A percentile compares a stretch with the other conserved stretches of the same genome.
phyloP scores from a whole-genome alignment of 2,113 vertebrate species.

The Oreochromis niloticus region DNA sequence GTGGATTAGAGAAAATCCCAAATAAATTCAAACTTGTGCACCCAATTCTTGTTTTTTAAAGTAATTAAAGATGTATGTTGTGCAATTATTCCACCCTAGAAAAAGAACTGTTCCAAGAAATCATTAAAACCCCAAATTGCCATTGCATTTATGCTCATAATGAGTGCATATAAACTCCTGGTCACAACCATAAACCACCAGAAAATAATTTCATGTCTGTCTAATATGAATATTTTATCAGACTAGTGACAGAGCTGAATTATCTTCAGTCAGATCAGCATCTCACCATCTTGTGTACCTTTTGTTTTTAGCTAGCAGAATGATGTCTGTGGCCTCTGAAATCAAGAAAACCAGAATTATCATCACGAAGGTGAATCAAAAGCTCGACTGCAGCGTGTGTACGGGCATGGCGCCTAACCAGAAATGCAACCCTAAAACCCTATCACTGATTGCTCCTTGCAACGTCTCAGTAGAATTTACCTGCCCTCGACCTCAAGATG shows the following conservation, averaged over 20 bases:
- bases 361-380: background rate
- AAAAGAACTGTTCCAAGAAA: background rate
- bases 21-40: background rate
- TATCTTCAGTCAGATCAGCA: background rate
- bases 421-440: background rate
- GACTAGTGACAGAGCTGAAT: background rate
- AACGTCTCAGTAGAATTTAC: conserved; percentile 54
- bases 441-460: background rate
- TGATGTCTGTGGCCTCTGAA: conserved; percentile 39
- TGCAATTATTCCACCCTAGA: background rate
- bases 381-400: conserved; percentile 58
- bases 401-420: background rate
- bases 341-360: conserved; percentile 13
- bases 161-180: background rate
- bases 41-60: background rate
- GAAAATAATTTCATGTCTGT: background rate
- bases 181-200: background rate
- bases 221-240: background rate
- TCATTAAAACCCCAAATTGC: background rate
- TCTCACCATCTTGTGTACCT: background rate
- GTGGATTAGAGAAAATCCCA: background rate
- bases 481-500: conserved; percentile 60
- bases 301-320: conserved; percentile 27
- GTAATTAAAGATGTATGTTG: background rate
- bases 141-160: background rate